Evolutionary conservation across 2,113 vertebrate genomes (phyloP), one percentile per base, ranked within the genome.

Genomic region (Craseonycteris thonglongyai): DNA sequence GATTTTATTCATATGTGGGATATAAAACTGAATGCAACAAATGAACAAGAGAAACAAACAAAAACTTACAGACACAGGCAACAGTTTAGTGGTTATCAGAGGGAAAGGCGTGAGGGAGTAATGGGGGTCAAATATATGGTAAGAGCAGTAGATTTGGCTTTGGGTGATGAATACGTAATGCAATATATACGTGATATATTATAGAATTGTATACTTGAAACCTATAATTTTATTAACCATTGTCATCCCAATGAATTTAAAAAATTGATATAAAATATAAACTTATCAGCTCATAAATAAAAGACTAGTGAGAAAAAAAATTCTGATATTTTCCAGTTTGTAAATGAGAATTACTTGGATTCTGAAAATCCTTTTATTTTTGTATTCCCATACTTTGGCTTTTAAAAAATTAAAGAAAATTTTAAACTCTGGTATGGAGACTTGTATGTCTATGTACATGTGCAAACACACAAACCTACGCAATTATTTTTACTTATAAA

Each of bases 361-460:
- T 84, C 51, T 66, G 33, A 83, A 85, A 89, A 78, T n/a, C n/a
- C 3, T 7, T 72, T 91, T 81, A 28, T 66, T 89, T 95, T 96
- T 95, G 19, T 83, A 33, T 88, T 92, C 86, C 15, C 3, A 6
- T 80, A 56, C 80, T 90, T 93, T 28, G 90, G 33, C 38, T 81
- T 95, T 95, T 72, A 54, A 42, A 33, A 71, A 81, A 63, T 87
- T 66, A 49, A 76, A 93, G 38, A 76, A 45, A 59, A 56, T 80
- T 87, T 78, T 66, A 11, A 95, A 68, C 42, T 93, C 45, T 49
- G 66, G 71, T 10, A 30, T 24, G 47, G 58, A 66, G 68, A 71
- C 22, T 45, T 58, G 0, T 83, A 1, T 89, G 16, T 94, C 42
- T 95, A 0, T 69, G 28, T 35, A 28, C 30, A 75, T 9, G 84